These are phyloP conservation scores for Percina caprodes DNA, from an alignment of 2,113 vertebrate genomes.

Conservation along the genomic window DNA sequence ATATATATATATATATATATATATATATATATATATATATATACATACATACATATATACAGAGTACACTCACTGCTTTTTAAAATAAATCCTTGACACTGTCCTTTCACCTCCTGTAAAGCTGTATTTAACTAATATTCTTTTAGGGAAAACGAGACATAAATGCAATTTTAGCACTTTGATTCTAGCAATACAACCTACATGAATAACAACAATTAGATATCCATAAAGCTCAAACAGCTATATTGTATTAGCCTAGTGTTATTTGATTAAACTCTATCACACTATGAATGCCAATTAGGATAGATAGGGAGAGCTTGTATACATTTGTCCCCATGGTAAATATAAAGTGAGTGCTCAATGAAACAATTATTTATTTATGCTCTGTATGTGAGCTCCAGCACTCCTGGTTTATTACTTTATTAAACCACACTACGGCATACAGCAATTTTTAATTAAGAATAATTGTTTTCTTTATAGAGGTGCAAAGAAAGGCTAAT, in stretches of 20 bases:
- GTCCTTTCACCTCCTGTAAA: neutral
- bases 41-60: too few relatives aligned
- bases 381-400: slow-evolving; percentile 40
- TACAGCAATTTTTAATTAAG: slow-evolving; percentile 79
- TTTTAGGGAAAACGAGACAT: neutral
- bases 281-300: slow-evolving; percentile 47
- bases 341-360: slow-evolving; percentile 63
- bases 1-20: too few relatives aligned
- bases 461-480: slow-evolving; percentile 83
- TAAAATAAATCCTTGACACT: slow-evolving; percentile 58
- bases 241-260: neutral
- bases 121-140: neutral
- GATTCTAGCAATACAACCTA: neutral
- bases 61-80: slow-evolving; percentile 28
- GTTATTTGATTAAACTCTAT: slow-evolving; percentile 54
- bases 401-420: slow-evolving; percentile 71
- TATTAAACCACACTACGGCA: slow-evolving; percentile 64
- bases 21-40: too few relatives aligned
- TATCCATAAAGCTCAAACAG: slow-evolving; percentile 2
- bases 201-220: slow-evolving; percentile 10
- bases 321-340: slow-evolving; percentile 46
- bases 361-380: slow-evolving; percentile 74
- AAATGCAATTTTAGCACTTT: slow-evolving; percentile 13
- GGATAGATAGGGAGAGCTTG: slow-evolving; percentile 46
- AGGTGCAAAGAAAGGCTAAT: slow-evolving; percentile 75